Evolutionary conservation across 2,888 invertebrate genomes (phyloP).

Genomic region (Linnaemya vulpina): DNA sequence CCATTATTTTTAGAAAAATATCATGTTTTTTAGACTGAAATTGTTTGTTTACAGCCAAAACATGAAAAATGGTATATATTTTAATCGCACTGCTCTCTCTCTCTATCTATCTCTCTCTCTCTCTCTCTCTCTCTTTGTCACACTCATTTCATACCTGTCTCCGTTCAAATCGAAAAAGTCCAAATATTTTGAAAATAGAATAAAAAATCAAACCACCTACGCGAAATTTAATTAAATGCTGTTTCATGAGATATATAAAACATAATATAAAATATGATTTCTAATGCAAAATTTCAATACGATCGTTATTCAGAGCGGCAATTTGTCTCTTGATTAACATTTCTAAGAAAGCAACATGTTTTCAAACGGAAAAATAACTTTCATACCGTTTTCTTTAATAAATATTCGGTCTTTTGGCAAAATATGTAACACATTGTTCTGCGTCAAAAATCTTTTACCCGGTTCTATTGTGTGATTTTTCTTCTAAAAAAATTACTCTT

Average conservation of each 20-base stretch:
- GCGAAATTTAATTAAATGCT: conserved; percentile 52
- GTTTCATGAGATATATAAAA: background rate
- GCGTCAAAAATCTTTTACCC: too few relatives aligned
- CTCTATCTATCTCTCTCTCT: background rate
- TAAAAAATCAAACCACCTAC: conserved; percentile 68
- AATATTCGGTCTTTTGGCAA: too few relatives aligned
- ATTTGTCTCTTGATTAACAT: too few relatives aligned
- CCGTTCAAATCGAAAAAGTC: conserved; percentile 24
- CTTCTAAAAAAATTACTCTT: too few relatives aligned
- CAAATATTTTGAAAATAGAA: conserved; percentile 56
- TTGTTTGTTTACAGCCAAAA: conserved; percentile 69
- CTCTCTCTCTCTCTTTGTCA: conserved; percentile 1
- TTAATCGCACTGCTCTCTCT: conserved; percentile 2
- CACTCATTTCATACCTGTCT: background rate
- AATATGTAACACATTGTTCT: too few relatives aligned
- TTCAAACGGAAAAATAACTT: too few relatives aligned
- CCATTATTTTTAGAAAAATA: conserved; percentile 53
- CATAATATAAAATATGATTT: too few relatives aligned
- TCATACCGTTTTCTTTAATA: too few relatives aligned
- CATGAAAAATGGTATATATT: conserved; percentile 61
- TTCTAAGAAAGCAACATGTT: too few relatives aligned
- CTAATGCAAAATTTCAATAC: too few relatives aligned
- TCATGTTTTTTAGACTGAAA: conserved; percentile 60
- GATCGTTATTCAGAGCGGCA: too few relatives aligned
- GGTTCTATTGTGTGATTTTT: too few relatives aligned